Evolutionary conservation across 2,797 vertebrate genomes (phyloP).

Genomic region (Brachymystax lenok): DNA sequence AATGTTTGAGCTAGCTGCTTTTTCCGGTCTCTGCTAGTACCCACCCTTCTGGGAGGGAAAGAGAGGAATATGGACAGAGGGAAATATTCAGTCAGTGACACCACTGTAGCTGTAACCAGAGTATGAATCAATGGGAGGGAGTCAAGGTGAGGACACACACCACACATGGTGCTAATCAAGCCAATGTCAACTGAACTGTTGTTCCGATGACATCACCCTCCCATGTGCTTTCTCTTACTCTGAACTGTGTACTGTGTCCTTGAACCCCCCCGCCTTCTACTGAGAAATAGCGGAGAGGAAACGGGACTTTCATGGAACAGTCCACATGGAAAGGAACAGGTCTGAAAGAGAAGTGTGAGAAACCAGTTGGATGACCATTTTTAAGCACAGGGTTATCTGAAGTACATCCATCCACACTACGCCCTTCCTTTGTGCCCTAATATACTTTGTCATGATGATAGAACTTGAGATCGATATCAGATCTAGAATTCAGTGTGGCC

Average conservation of each 20-base stretch:
- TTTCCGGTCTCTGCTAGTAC: conserved; percentile 40
- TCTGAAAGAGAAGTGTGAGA: not conserved
- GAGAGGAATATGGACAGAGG: not conserved
- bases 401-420: not conserved
- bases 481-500: not conserved
- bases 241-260: conserved; percentile 25
- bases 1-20: conserved; percentile 53
- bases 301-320: not conserved
- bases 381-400: no score
- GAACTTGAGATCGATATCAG: no score
- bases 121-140: conserved; percentile 33
- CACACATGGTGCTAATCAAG: conserved; percentile 75
- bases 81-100: not conserved
- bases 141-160: not conserved
- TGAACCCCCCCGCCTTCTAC: conserved; percentile 16
- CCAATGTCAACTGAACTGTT: conserved; percentile 47
- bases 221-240: conserved; percentile 46
- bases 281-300: not conserved
- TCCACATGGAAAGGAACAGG: not conserved
- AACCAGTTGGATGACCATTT: no score
- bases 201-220: conserved; percentile 67
- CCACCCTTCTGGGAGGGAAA: conserved; percentile 34
- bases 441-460: not conserved
- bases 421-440: not conserved
- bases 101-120: conserved; percentile 39